Evolutionary conservation across 2,888 invertebrate genomes (phyloP), one percentile per base, ranked within the genome.

Genomic region (Axea sp.): DNA sequence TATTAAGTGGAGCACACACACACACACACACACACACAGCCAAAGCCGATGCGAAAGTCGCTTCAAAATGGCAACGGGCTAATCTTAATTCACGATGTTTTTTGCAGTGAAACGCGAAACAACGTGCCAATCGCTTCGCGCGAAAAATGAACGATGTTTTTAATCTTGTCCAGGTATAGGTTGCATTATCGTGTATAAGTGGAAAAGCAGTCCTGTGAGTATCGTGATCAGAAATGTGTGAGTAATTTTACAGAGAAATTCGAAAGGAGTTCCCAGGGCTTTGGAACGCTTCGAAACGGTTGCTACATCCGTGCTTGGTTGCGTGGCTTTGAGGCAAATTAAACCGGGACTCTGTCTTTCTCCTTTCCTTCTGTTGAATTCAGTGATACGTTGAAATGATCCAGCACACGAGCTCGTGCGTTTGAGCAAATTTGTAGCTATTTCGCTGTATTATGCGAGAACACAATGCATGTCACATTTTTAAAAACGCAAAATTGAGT

Each of bases 301-400:
- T 33, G 37, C 39, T 33, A 49, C 35, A 53, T 67, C 35, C 60
- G 65, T 33, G 30, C 59, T 53, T 37, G 59, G 53, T 51, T 73
- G 59, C 60, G 45, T 45, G 72, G 65, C 65, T 73, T 59, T 41
- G 49, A 59, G 65, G 65, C 65, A 59, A 73, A 73, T 73, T 73
- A 73, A 73, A 67, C 67, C 39, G 73, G 31, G 53, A 47, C 65
- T 62, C 31, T 33, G 47, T 65, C 65, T 65, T 57, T 57, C 43
- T 51, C 59, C 47, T 53, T 67, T 67, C 64, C 60, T 49, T 41
- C 45, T 30, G 35, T 33, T 55, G 59, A 65, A 65, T 59, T 65
- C 65, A 45, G 43, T 26, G 49, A 64, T 49, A 64, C 49, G 37
- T 11, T 53, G 60, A 51, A 68, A 60, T 60, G 51, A 59, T 51